Percentiles rank a stretch among this genome's conserved stretches.
These are phyloP conservation scores for Nephrotoma flavescens DNA, from an alignment of 2,888 invertebrate genomes.

Conservation along the genomic window DNA sequence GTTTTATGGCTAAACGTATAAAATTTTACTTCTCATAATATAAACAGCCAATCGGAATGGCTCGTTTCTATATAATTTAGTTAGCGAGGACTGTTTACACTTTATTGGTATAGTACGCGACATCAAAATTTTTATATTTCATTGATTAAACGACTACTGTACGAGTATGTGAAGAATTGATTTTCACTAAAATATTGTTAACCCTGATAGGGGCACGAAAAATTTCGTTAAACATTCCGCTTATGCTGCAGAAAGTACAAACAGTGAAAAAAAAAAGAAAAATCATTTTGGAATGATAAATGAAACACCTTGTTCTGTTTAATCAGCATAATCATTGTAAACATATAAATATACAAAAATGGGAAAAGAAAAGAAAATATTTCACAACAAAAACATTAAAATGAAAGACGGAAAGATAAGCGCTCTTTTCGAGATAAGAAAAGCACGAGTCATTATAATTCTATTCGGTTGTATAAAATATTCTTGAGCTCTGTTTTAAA, in stretches of 20 bases:
- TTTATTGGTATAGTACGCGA: too few species aligned
- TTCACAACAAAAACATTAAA: not conserved
- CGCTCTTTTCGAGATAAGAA: not conserved
- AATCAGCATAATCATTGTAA: not conserved
- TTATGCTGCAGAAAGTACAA: not conserved
- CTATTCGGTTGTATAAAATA: not conserved
- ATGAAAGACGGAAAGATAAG: not conserved
- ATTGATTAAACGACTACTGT: too few species aligned
- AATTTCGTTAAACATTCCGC: too few species aligned
- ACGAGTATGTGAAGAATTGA: too few species aligned
- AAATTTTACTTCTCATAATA: not conserved
- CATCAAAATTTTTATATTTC: too few species aligned
- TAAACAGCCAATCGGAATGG: not conserved
- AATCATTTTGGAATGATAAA: not conserved
- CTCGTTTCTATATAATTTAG: too few species aligned
- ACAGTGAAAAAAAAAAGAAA: not conserved
- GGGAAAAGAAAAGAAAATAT: not conserved
- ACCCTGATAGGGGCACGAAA: too few species aligned
- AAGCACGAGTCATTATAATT: not conserved
- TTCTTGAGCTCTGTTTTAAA: not conserved
- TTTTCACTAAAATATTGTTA: too few species aligned
- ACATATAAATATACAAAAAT: not conserved
- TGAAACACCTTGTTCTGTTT: not conserved
- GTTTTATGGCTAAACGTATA: not conserved
- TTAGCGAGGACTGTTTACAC: too few species aligned